Evolutionary conservation across 2,888 invertebrate genomes (phyloP), one percentile per base, ranked within the genome.

Genomic region (Mythimna lalbum): DNA sequence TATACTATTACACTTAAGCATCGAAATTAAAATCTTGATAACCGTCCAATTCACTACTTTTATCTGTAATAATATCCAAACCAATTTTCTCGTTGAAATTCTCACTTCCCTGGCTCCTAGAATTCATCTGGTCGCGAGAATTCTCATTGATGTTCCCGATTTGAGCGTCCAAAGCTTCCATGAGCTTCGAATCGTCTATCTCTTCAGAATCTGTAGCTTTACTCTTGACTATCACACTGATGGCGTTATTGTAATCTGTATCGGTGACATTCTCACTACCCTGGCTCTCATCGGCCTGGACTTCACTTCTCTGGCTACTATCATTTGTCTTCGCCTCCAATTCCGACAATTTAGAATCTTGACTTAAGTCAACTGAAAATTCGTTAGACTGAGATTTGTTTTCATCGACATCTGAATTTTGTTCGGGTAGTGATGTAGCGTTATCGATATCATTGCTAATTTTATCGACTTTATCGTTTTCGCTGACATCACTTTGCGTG

Each of bases 131-230:
- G 9, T 56, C 56, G 2, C 27, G n/a, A 3, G 52, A 27, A 19
- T 43, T 39, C 1, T 21, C 49, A 17, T 64, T 71, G 0, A 12
- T 50, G 0, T 77, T 65, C 0, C 81, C 79, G 0, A 80, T 80
- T 49, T 80, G 17, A 2, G 81, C 79, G 31, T 80, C 66, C 7
- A 80, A 17, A 2, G 68, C 79, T 0, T 36, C 79, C 79, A 80
- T 72, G 0, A 80, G 27, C 0, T 64, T 76, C 0, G 39, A 27
- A 56, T 79, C 78, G 0, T 79, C 78, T 1, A 67, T 33, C 0
- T 70, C 70, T 4, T 81, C 81, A 0, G 67, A 36, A 1, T 66
- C 74, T 3, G 57, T 55, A 2, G 21, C 21, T 47, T 73, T 67
- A 12, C 12, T 2, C 1, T 59, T 77, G 0, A 63, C 59, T 10